Percentiles rank a stretch among this genome's conserved stretches.
Conservation (phyloP, 1,140 invertebrate genomes). For the Magallana angulata region DNA sequence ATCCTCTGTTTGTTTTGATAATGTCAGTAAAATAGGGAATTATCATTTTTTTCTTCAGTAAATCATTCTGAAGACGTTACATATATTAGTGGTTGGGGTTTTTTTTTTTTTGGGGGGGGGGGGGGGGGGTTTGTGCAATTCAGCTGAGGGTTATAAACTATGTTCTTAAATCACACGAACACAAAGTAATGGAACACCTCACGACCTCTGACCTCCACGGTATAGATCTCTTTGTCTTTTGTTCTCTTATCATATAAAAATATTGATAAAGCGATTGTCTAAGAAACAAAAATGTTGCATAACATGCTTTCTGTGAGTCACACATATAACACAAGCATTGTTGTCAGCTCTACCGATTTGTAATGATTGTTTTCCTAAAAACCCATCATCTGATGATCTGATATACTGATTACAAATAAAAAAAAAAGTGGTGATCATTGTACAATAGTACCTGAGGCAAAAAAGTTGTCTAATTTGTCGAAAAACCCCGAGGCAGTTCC, state of each 20-base stretch:
- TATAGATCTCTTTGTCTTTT: not conserved
- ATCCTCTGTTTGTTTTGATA: not conserved
- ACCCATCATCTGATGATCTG: constrained; percentile 11
- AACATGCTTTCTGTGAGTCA: not conserved
- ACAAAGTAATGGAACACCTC: not conserved
- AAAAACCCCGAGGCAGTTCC: not conserved
- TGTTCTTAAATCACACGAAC: constrained; percentile 15
- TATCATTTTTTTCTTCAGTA: constrained; percentile 24
- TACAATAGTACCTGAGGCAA: not conserved
- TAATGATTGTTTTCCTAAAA: constrained; percentile 1
- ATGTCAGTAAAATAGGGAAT: not conserved
- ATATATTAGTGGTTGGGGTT: not conserved
- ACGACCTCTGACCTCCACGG: not conserved
- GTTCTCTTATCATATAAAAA: not conserved
- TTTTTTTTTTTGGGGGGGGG: no score
- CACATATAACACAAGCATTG: not conserved
- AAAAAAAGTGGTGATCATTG: constrained; percentile 10
- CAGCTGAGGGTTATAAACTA: constrained; percentile 18
- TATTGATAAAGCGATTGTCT: not conserved
- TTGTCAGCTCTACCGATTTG: not conserved
- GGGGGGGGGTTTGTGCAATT: no score
- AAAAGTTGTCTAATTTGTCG: not conserved
- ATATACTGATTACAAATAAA: not conserved
- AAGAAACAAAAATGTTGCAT: not conserved
- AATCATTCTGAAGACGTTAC: not conserved